Base-by-base conservation (phyloP, 2,113 vertebrate genomes). In the Lepus timidus region DNA sequence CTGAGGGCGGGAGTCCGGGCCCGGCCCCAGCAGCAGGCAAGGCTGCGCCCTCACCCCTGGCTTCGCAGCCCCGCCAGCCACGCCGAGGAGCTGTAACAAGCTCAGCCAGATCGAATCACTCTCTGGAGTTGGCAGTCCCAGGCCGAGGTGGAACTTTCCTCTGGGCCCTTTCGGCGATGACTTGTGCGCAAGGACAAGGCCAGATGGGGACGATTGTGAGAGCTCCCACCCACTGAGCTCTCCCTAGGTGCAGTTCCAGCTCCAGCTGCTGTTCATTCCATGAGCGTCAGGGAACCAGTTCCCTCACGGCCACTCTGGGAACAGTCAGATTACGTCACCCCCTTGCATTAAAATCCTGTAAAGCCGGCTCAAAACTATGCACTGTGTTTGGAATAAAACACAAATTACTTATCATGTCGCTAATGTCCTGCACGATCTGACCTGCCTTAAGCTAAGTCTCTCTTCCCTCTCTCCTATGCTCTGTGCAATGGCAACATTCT, bases 91-190 rank as follows among this genome's bases (percentile, higher is more conserved):
- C 27, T 78, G 93, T 71, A 92, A 88, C 65, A 76, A 92, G 33
- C 83, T 87, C 29, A 36, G 44, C 19, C 23, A n/a, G 49, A 19
- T 9, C 0, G 0, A n/a, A 80, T 11, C 0, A 6, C 25, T 33
- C 22, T 16, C 1, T 1, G 55, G 70, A 4, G 1, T 67, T 64
- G 70, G 68, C 29, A 27, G n/a, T 23, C 19, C 0, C 9, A 14
- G 52, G 39, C 71, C 76, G 62, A 52, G 23, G 16, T 87, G 67
- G 70, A 71, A 65, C 36, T 62, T 39, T 31, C 65, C 44, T 86
- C 7, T 1, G 84, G 79, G 17, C 9, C 5, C 33, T 86, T 65
- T 73, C 7, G 25, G 52, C 33, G 9, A 3, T 71, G 71, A 49
- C n/a, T 19, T 19, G 33, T 65, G 51, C 25, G 13, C 20, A 4